phyloP scores from a whole-genome alignment of 2,888 invertebrate species.

The Drosophila borealis region DNA sequence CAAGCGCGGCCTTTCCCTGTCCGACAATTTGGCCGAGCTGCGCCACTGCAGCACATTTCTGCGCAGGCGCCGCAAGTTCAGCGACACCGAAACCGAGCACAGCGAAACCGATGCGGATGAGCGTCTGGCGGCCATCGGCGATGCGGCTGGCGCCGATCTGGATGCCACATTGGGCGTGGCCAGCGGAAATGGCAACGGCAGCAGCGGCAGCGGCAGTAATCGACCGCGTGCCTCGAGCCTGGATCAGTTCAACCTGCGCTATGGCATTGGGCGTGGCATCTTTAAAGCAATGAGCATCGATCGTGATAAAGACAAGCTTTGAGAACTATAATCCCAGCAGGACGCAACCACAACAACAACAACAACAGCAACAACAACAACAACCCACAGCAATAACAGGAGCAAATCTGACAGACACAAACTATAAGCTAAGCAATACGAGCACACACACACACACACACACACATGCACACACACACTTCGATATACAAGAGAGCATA shows the following conservation, averaged over 20 bases:
- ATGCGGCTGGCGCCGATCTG: not conserved
- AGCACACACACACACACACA: conserved; percentile 21
- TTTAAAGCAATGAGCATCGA: conserved; percentile 85
- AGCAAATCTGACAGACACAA: conserved; percentile 26
- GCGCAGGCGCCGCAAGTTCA: conserved; percentile 81
- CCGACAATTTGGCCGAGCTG: conserved; percentile 77
- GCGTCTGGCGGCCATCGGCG: conserved; percentile 28
- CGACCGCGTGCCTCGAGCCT: conserved; percentile 83
- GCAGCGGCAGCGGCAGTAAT: conserved; percentile 56
- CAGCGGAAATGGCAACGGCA: conserved; percentile 19
- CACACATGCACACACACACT: conserved; percentile 17
- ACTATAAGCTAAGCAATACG: conserved; percentile 51
- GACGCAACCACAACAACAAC: conserved; percentile 15
- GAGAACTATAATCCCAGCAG: conserved; percentile 79
- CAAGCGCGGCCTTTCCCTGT: conserved; percentile 78
- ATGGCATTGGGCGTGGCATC: conserved; percentile 81
- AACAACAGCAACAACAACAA: conserved; percentile 12
- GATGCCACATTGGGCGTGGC: conserved; percentile 7
- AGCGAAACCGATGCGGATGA: conserved; percentile 82
- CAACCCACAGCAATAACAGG: conserved; percentile 7
- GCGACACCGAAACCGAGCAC: conserved; percentile 83
- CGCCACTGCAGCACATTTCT: conserved; percentile 74
- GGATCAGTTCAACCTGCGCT: conserved; percentile 84
- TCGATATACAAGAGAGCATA: conserved; percentile 3
- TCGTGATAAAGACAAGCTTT: conserved; percentile 85